Evolutionary conservation across 2,113 vertebrate species (phyloP), one percentile per base, ranked within the genome.

Genomic region (Caranx melampygus): DNA sequence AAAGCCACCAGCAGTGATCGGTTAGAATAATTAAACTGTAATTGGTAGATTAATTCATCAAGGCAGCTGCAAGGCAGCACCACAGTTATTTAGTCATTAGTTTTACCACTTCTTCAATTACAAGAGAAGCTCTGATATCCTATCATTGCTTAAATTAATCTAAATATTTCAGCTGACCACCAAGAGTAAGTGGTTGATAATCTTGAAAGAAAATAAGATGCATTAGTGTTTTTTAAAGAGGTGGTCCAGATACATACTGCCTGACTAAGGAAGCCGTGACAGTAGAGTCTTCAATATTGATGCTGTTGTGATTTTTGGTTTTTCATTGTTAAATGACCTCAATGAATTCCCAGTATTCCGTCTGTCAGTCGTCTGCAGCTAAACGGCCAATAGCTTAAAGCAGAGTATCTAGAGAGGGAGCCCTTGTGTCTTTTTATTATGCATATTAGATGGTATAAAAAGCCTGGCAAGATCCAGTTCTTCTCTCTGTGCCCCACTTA

Each of bases 401-500:
- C 55, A 42, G 55, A 78, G 61, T 71, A 69, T 73, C 21, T 68
- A 34, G 64, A 72, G 71, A 40, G 54, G 59, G 49, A 73, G 34
- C 68, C 63, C 54, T 75, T 26, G 1, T 81, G 82, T 82, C 58
- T 78, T 83, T n/a, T 69, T 71, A 74, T 65, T 66, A 61, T 72
- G 52, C 75, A 54, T 79, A 85, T 66, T 70, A 78, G 47, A 79
- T 81, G 51, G 62, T 78, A 65, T 82, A 76, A 84, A 87, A 88
- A 71, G 42, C 79, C 79, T 71, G 72, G 79, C 68, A 72, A 85
- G 80, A 86, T 59, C 76, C 65, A 79, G 26, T 81, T 90, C 61
- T 82, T 74, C 89, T 84, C 83, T 86, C 81, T 40, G 42, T 91
- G 91, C 57, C 86, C 89, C 86, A 92, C 88, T 93, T 91, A 85